Base-by-base conservation (phyloP, 2,797 vertebrate genomes). In the Podarcis siculus region DNA sequence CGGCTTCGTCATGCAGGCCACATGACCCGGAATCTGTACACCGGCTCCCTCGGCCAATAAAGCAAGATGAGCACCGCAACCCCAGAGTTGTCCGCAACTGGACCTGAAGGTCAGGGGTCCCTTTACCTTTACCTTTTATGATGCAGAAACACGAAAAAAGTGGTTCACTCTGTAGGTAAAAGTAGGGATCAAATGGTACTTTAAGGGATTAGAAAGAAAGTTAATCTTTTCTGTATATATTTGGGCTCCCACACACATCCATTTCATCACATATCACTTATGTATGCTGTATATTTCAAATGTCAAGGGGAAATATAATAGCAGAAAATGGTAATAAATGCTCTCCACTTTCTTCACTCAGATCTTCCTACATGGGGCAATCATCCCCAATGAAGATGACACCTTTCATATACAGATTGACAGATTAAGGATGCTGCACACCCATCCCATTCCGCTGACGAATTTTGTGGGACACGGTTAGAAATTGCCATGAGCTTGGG, bases 151-250 rank as follows among this genome's bases (percentile, higher is more conserved):
- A 55, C 15, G 49, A 55, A 55, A 71, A 55, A 69, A 67, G 35
- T 9, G 2, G 32, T 27, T 5, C 80, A 89, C 81, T 93, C 37
- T 66, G 45, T 69, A 73, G 49, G 72, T 73, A 45, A 75, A 58
- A 81, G 37, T 15, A 12, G 30, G 90, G 92, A 90, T 85, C 91
- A 93, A 92, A 86, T 91, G 64, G 87, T 89, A 89, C 82, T 86
- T 89, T 85, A 89, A 78, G 21, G 64, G 82, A 83, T 87, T 89
- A 77, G 66, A 91, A 91, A 92, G 91, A 71, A 49, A 92, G 89
- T 87, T 25, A 77, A 25, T 73, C 77, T n/a, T 37, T 85, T 37
- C 42, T 71, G 13, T 30, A 10, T 37, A 12, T 49, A 42, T 49
- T 71, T 42, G 76, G 2, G 77, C 78, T 83, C 12, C 91, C 93